Percentiles rank a stretch among this genome's conserved stretches.
Conservation (phyloP, 2,797 vertebrate species). For the Sebastes aleutianus region DNA sequence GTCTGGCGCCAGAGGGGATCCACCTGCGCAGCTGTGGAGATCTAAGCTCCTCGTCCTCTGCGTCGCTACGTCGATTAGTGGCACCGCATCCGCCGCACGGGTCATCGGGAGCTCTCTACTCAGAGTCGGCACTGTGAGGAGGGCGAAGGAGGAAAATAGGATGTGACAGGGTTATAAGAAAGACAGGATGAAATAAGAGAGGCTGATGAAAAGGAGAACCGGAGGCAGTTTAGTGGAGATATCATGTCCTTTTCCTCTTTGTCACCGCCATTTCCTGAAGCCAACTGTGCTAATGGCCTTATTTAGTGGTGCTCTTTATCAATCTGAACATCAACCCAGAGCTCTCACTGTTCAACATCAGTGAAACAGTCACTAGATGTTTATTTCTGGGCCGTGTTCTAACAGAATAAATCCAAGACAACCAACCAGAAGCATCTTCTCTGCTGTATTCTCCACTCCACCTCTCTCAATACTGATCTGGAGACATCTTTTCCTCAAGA, state of each 20-base stretch:
- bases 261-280: conserved; percentile 39
- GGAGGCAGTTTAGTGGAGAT: background rate
- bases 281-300: conserved; percentile 64
- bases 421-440: conserved; percentile 29
- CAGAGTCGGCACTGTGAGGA: conserved; percentile 88
- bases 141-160: background rate
- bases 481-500: conserved; percentile 25
- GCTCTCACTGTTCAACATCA: conserved; percentile 30
- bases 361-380: conserved; percentile 33
- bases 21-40: conserved; percentile 96
- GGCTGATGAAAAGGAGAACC: background rate
- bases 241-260: conserved; percentile 31
- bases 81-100: conserved; percentile 82
- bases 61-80: conserved; percentile 85
- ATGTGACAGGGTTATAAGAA: background rate
- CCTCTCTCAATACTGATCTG: conserved; percentile 5
- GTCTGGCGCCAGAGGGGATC: conserved; percentile 81
- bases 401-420: conserved; percentile 17
- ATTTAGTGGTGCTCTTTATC: conserved; percentile 71
- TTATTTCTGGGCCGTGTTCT: conserved; percentile 6
- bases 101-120: conserved; percentile 86
- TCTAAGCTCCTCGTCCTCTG: conserved; percentile 87
- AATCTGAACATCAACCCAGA: conserved; percentile 43
- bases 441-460: conserved; percentile 13
- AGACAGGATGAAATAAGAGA: background rate